Base-by-base conservation (phyloP, 2,888 invertebrate genomes). In the Drosophila falleni region DNA sequence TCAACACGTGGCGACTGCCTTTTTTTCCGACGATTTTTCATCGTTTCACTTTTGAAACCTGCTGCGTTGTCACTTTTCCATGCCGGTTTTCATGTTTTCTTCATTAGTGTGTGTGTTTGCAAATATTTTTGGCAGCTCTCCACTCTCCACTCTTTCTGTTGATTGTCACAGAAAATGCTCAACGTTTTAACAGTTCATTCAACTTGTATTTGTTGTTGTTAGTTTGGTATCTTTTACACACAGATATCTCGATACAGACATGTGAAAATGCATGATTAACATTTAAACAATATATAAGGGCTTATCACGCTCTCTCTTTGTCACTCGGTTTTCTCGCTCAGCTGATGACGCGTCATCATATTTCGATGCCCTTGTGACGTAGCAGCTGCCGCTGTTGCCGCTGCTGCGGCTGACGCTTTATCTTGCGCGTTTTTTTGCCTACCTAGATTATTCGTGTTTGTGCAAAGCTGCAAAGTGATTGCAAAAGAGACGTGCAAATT, bases 1-100 rank as follows among this genome's bases (percentile, higher is more conserved):
- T 77, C 80, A 83, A 83, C 89, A 85, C 85, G 85, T 89, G 85
- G 85, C 85, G 74, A 31, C 39, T 50, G 15, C 41, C n/a, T 23
- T 23, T 23, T 23, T 41, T 64, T 50, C 62, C 49, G n/a, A 1
- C 47, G 47, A 56, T 69, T 69, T 69, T 73, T 63, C 51, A 39
- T 50, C 19, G 19, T 50, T 62, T 67, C 26, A 15, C 42, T 61
- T 59, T 66, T 33, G 15, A 33, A 39, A 53, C 10, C 55, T 69
- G 76, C 67, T 60, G 44, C 76, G 76, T 78, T 58, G 77, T 72
- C 73, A 61, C 44, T 78, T 54, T 74, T 70, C 41, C 53, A 56
- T 19, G 60, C 35, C 37, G 35, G 33, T 39, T 54, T 54, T 37
- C 15, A 42, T 5, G 11, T 47, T 33, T 44, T 44, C 53, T 44